Conservation (phyloP, 2,888 invertebrate genomes). For the Sinopyrophorus schimmeli region DNA sequence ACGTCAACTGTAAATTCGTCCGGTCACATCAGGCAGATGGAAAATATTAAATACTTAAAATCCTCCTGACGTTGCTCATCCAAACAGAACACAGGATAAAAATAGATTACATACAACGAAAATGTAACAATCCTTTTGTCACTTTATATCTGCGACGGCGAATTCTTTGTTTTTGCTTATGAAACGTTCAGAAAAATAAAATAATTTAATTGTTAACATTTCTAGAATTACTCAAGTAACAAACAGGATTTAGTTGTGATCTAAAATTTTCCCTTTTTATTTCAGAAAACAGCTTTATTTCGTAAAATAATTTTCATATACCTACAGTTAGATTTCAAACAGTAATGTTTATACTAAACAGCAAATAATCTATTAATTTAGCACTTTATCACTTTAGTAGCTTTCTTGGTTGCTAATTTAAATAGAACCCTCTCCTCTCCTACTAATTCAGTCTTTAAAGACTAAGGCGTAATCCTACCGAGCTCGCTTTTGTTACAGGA, state of each 20-base stretch:
- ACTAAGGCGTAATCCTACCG: slow-evolving; percentile 43
- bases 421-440: slow-evolving; percentile 41
- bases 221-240: too few species aligned
- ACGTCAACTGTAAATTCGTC: slow-evolving; percentile 15
- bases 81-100: slow-evolving; percentile 34
- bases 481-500: slow-evolving; percentile 44
- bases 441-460: slow-evolving; percentile 36
- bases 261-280: too few species aligned
- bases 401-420: slow-evolving; percentile 49
- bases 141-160: slow-evolving; percentile 15
- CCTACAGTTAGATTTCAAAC: too few species aligned
- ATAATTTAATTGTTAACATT: too few species aligned
- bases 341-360: slow-evolving; percentile 32
- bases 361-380: slow-evolving; percentile 48
- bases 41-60: slow-evolving; percentile 33
- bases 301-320: too few species aligned
- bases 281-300: too few species aligned
- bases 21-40: slow-evolving; percentile 29
- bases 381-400: slow-evolving; percentile 49
- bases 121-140: slow-evolving; percentile 35
- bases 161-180: slow-evolving; percentile 27
- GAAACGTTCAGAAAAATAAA: too few species aligned
- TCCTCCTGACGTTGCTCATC: slow-evolving; percentile 27
- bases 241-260: too few species aligned
- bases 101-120: slow-evolving; percentile 32